These are phyloP conservation scores for Pedetes capensis DNA, from an alignment of 2,113 vertebrate species.

Conservation along the genomic window DNA sequence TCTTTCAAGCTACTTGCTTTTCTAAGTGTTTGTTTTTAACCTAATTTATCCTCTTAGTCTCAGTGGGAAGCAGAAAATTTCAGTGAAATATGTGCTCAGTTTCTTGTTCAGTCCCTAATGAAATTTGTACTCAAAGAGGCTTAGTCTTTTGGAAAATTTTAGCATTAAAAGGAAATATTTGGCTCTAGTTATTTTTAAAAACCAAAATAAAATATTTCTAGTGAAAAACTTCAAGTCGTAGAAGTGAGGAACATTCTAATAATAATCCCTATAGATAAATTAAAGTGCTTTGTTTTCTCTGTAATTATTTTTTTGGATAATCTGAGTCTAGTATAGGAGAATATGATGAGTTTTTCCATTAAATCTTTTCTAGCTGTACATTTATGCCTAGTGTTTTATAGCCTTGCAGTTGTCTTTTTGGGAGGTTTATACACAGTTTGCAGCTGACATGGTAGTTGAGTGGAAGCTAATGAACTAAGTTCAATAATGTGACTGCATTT, in stretches of 20 bases:
- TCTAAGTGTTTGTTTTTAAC: constrained; percentile 64
- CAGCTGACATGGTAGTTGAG: constrained; percentile 47
- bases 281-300: constrained; percentile 52
- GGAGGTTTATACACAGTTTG: constrained; percentile 38
- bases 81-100: constrained; percentile 67
- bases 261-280: constrained; percentile 61
- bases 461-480: constrained; percentile 57
- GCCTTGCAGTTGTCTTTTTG: constrained; percentile 23
- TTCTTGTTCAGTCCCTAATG: constrained; percentile 66
- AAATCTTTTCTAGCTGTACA: constrained; percentile 29
- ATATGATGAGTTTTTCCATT: constrained; percentile 53
- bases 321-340: constrained; percentile 41
- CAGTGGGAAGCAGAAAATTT: constrained; percentile 63
- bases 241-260: constrained; percentile 38
- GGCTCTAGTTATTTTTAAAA: constrained; percentile 48
- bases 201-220: constrained; percentile 44
- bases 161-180: constrained; percentile 60
- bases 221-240: constrained; percentile 47
- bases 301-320: constrained; percentile 62
- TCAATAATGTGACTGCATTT: background rate
- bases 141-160: constrained; percentile 67
- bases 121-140: constrained; percentile 50
- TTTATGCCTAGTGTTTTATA: constrained; percentile 61
- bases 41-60: constrained; percentile 63
- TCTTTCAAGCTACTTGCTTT: constrained; percentile 47